Percentiles rank a stretch among this genome's conserved stretches.
Conservation (phyloP, 1,140 invertebrate species). For the Meloidogyne hapla region DNA sequence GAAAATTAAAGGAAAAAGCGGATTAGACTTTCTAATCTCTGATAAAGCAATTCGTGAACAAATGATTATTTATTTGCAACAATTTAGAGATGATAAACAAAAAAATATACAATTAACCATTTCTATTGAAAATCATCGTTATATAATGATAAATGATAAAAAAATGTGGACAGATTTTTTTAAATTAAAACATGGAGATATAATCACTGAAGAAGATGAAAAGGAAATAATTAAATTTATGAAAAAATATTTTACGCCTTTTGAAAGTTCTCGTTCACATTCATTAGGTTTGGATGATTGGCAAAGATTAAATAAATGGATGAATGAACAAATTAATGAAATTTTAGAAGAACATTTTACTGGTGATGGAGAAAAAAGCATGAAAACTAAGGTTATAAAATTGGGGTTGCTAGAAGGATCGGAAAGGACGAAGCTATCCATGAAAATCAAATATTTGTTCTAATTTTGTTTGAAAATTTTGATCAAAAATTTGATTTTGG, state of each 20-base stretch:
- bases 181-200: not conserved
- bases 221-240: not conserved
- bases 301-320: no score
- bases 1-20: not conserved
- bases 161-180: not conserved
- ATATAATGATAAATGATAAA: constrained; percentile 2
- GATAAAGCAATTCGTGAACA: not conserved
- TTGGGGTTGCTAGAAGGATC: no score
- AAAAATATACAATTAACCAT: no score
- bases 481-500: no score
- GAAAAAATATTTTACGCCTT: not conserved
- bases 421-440: no score
- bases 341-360: no score
- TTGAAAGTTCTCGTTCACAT: not conserved
- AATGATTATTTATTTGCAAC: not conserved
- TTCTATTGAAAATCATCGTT: not conserved
- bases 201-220: not conserved
- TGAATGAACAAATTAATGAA: no score
- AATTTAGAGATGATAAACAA: not conserved
- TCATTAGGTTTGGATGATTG: not conserved
- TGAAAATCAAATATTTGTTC: no score
- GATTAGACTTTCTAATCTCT: not conserved
- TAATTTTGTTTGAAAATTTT: no score
- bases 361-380: no score
- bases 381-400: no score